These are phyloP conservation scores for Spodoptera frugiperda DNA, from an alignment of 1,140 invertebrate species.

Conservation along the genomic window DNA sequence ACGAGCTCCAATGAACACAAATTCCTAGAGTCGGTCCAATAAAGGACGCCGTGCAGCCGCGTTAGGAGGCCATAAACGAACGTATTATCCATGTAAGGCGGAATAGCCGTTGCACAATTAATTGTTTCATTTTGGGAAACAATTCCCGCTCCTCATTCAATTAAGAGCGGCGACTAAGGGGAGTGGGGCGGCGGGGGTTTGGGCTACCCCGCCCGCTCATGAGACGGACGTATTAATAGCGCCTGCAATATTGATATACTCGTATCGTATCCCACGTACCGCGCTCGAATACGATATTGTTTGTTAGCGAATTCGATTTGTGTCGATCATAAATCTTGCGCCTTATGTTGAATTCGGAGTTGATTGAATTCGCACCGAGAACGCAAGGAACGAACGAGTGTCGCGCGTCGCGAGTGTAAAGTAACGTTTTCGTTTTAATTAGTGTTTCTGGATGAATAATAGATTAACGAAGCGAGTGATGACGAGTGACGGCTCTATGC, in stretches of 20 bases:
- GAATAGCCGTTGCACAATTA: constrained; percentile 86
- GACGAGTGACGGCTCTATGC: constrained; percentile 56
- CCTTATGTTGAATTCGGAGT: constrained; percentile 83
- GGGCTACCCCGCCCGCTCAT: constrained; percentile 71
- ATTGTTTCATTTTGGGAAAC: constrained; percentile 87
- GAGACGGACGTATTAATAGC: constrained; percentile 85
- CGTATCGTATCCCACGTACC: constrained; percentile 81
- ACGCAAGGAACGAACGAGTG: constrained; percentile 55
- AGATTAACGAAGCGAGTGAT: constrained; percentile 67
- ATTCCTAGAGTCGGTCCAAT: constrained; percentile 85
- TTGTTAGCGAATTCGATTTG: constrained; percentile 85
- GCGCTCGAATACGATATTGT: constrained; percentile 84
- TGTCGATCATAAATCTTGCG: constrained; percentile 86
- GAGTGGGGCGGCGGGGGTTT: constrained; percentile 57
- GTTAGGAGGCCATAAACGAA: constrained; percentile 85
- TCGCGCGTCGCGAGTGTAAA: constrained; percentile 7
- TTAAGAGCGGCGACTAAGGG: constrained; percentile 83
- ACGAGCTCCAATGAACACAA: constrained; percentile 84
- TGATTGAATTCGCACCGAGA: constrained; percentile 78
- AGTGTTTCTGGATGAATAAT: constrained; percentile 65
- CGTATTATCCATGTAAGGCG: constrained; percentile 86
- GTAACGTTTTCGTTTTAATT: constrained; percentile 63
- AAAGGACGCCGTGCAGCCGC: constrained; percentile 84
- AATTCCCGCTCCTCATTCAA: constrained; percentile 86
- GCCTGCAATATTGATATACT: constrained; percentile 86